Base-by-base conservation (phyloP, 1,140 invertebrate genomes). In the Radopholus similis region DNA sequence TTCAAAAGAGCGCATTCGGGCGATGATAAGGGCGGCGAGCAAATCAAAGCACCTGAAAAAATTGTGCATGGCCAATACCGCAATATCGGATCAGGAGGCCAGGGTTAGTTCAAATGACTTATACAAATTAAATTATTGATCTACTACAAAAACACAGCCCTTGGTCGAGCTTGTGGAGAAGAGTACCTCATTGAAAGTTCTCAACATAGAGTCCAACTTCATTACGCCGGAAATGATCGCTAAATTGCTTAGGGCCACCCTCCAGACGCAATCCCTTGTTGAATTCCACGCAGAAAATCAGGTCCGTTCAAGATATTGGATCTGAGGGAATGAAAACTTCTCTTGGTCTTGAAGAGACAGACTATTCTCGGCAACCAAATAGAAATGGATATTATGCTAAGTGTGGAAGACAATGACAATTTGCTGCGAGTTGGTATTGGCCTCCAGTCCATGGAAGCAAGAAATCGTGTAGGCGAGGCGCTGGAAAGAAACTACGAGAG, bases 1-100 rank as follows among this genome's bases (percentile, higher is more conserved):
- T 84, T 94, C 93, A 55, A 90, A 95, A 81, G 93, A 97, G 84
- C 92, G 93, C 83, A 91, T 97, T 82, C 88, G 90, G 68, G 88
- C 89, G 81, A 84, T 98, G 58, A 93, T 94, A 85, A 89, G 91
- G 80, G 91, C 89, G 57, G 83, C 97, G 72, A 89, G 90, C 80
- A 88, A 87, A 56, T 97, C 97, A 85, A 93, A 92, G 64, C 88
- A 93, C 80, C 86, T 97, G 76, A 91, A 95, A 85, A 90, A 89
- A 51, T 85, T 99, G 65, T 91, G 89, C 79, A 87, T 99, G 83
- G 91, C 92, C 68, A 97, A 97, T 84, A 91, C 92, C 9, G 91
- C 91, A 37, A 87, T 97, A 64, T 91, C 88, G 57, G 95, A 99
- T 85, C 88, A 88, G 83, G 89, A 89, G 73, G 92, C 90, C 2